Percentiles rank a stretch among this genome's conserved stretches.
phyloP scores from a whole-genome alignment of 2,113 vertebrate genomes.

The Clinocottus analis region DNA sequence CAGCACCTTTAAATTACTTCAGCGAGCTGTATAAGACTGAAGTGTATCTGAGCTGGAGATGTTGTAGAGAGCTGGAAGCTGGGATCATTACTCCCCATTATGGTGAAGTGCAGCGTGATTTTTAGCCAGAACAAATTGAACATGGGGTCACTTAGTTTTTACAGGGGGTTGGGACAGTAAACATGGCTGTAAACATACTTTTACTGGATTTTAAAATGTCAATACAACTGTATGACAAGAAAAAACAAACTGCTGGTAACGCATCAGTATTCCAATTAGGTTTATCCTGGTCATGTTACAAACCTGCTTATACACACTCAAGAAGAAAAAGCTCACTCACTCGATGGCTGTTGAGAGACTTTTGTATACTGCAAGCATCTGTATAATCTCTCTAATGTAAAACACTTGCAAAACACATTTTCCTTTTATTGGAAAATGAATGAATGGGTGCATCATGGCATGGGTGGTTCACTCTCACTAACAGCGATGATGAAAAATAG shows the following conservation, averaged over 20 bases:
- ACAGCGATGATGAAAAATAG: conserved; percentile 53
- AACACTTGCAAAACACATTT: neutral
- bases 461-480: conserved; percentile 31
- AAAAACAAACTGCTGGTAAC: neutral
- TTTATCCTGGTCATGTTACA: neutral
- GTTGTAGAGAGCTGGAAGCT: conserved; percentile 24
- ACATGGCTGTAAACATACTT: neutral
- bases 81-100: conserved; percentile 56
- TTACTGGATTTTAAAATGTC: neutral
- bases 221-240: neutral
- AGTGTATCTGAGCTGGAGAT: neutral
- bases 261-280: no score
- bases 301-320: neutral
- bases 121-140: neutral
- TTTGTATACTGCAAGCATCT: neutral
- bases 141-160: neutral
- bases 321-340: no score
- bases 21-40: conserved; percentile 18
- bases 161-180: neutral
- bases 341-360: no score
- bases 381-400: neutral
- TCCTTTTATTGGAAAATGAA: neutral
- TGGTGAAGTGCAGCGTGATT: conserved; percentile 47
- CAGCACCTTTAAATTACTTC: conserved; percentile 11
- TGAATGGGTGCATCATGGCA: neutral